Evolutionary conservation across 2,797 vertebrate species (phyloP), one percentile per base, ranked within the genome.

Genomic region (Hafferia zeledoni): DNA sequence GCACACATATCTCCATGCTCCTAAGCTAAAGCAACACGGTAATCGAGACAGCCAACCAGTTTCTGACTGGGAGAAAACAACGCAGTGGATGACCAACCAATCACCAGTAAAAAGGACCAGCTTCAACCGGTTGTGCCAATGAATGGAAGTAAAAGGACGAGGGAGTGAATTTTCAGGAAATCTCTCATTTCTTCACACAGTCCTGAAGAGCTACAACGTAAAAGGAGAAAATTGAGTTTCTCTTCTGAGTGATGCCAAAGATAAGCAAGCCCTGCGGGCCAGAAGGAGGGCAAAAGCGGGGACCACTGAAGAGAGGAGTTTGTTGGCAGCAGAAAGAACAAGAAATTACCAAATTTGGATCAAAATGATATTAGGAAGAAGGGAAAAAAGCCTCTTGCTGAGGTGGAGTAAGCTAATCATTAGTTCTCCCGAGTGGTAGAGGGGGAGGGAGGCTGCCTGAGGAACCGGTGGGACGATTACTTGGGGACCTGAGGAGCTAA

Each of bases 401-500:
- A 86, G 55, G 53, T 92, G 56, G 53, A 85, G 28, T 67, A 57
- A 68, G 83, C 49, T 95, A 87, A 79, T 72, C 88, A 92, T 96
- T 94, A 93, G 61, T 49, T 94, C 79, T 96, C 57, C 50, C 1
- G 3, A 78, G 80, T 37, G 52, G 53, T 10, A 2, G 76, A 92
- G 68, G 56, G 76, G 92, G 89, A 96, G 76, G 86, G 50, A 94
- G 18, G 72, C 79, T 89, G 83, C 94, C 4, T 0, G 46, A 87
- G 83, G 90, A 96, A 81, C 83, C 89, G 31, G 89, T 94, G 93
- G 87, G 86, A 93, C 35, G 64, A 96, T 94, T 97, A 94, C 84
- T 94, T 65, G 47, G 91, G 90, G 96, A 92, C 69, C 95, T 96
- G 94, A 98, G 82, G 95, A 94, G 95, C 91, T 94, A 95, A 97